Evolutionary conservation across 64 coral and sea anemone species (phyloP).

Genomic region (Anthopleura sola): DNA sequence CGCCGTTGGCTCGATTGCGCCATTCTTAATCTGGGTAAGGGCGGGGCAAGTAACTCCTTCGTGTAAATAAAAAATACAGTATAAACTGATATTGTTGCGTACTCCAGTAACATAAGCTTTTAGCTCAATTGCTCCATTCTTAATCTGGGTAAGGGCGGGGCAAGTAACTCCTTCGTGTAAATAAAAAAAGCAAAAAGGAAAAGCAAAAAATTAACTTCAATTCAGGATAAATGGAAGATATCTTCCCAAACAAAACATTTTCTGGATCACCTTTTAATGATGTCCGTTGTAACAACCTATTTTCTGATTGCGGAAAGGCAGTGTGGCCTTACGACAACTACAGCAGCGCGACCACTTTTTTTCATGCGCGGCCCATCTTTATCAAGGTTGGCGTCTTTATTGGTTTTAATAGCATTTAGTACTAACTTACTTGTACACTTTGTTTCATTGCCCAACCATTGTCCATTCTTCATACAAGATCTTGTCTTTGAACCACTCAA

Average conservation of each 20-base stretch:
- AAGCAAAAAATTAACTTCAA: too few species aligned
- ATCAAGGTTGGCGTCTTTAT: too few species aligned
- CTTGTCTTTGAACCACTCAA: conserved; percentile 37
- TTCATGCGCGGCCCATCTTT: too few species aligned
- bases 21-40: background rate
- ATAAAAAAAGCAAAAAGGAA: too few species aligned
- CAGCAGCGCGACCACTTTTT: too few species aligned
- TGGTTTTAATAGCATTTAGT: background rate
- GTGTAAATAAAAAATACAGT: background rate
- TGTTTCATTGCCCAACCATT: conserved; percentile 58
- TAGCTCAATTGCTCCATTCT: background rate
- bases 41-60: background rate
- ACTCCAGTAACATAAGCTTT: background rate
- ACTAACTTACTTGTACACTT: conserved; percentile 65
- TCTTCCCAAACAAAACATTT: too few species aligned
- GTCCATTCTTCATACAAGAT: conserved; percentile 35
- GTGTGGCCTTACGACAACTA: too few species aligned
- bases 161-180: conserved; percentile 4
- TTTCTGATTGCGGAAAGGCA: too few species aligned
- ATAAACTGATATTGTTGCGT: too few species aligned
- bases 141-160: background rate
- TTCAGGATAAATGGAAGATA: too few species aligned
- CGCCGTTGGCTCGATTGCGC: background rate
- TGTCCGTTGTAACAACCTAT: too few species aligned
- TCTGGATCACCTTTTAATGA: too few species aligned